Conservation (phyloP, 2,888 invertebrate species). For the Acrocyrtus sp. region DNA sequence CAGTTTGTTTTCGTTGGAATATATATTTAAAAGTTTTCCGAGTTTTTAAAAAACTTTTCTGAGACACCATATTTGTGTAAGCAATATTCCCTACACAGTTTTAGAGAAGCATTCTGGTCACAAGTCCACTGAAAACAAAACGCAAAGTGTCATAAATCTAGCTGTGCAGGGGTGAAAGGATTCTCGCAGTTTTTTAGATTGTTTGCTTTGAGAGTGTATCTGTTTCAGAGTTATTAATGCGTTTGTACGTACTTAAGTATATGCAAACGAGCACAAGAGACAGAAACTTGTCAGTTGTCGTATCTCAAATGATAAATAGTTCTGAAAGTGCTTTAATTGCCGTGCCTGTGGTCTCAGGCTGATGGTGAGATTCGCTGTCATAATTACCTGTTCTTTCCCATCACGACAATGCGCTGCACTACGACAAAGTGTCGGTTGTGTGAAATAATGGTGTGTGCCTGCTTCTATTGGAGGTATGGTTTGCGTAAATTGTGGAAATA, state of each 20-base stretch:
- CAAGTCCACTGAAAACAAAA: too few relatives aligned
- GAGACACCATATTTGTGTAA: too few relatives aligned
- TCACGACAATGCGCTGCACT: conserved; percentile 26
- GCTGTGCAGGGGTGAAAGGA: not conserved
- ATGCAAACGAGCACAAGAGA: not conserved
- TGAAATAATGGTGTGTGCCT: conserved; percentile 50
- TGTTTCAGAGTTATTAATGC: too few relatives aligned
- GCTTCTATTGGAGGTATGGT: conserved; percentile 50
- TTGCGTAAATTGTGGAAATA: not conserved
- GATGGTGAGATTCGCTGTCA: conserved; percentile 3
- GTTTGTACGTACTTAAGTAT: not conserved
- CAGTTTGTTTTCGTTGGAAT: too few relatives aligned
- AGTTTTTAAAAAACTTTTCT: too few relatives aligned
- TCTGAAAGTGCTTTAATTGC: not conserved
- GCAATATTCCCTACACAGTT: too few relatives aligned
- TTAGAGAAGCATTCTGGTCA: too few relatives aligned
- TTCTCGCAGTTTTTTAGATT: not conserved
- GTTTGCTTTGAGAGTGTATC: not conserved
- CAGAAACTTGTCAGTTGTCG: not conserved
- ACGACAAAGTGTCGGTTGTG: conserved; percentile 46
- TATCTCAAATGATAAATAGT: not conserved
- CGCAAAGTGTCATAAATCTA: not conserved
- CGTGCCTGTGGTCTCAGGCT: not conserved
- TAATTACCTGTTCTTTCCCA: conserved; percentile 11
- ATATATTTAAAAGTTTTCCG: too few relatives aligned